Conservation (phyloP, 1,140 invertebrate species). For the Conopomorpha cramerella region DNA sequence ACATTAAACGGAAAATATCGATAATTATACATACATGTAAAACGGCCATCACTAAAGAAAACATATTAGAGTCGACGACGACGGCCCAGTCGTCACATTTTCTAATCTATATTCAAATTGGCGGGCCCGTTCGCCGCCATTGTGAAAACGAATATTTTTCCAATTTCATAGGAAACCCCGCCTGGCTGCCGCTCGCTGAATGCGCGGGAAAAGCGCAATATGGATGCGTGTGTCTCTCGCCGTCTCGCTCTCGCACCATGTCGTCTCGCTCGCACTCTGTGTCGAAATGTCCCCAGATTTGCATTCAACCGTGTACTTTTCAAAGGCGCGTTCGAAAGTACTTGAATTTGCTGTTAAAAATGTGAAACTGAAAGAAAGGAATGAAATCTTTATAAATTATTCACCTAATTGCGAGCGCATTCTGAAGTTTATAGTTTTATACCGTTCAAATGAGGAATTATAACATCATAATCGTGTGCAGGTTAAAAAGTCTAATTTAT, state of each 20-base stretch:
- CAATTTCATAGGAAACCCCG: conserved; percentile 33
- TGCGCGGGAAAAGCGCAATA: no score
- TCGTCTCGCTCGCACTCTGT: no score
- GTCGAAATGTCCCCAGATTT: no score
- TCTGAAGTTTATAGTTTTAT: neutral
- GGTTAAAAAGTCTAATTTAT: neutral
- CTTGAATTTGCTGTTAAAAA: no score
- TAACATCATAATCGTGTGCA: neutral
- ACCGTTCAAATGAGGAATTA: neutral
- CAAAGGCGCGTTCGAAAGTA: neutral
- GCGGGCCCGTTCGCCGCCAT: conserved; percentile 27
- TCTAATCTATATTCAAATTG: conserved; percentile 54
- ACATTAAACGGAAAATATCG: neutral
- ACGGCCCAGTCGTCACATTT: conserved; percentile 45
- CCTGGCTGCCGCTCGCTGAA: neutral
- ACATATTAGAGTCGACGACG: conserved; percentile 42
- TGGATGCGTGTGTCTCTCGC: no score
- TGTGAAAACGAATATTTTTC: conserved; percentile 47
- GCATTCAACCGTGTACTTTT: no score
- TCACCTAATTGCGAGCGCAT: no score
- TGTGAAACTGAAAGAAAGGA: neutral
- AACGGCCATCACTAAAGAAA: conserved; percentile 17
- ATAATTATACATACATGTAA: neutral
- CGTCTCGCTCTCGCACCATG: no score
- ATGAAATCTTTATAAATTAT: neutral